Base-by-base conservation (phyloP, 2,113 vertebrate species). In the Bostrychus sinensis region DNA sequence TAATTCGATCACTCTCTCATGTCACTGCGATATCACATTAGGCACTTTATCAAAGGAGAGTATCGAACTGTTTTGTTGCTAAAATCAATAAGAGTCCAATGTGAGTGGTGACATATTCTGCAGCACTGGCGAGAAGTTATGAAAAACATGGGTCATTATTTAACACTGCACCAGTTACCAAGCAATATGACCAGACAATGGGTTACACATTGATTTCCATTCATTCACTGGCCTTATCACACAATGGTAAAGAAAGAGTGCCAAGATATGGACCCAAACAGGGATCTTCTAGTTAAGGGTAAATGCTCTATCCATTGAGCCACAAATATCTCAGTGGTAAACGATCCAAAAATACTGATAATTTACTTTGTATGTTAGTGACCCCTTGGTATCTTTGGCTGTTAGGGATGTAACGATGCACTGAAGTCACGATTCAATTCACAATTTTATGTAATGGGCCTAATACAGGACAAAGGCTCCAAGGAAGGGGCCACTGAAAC, bases 61-160 rank as follows among this genome's bases (percentile, higher is more conserved):
- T 34, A 55, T 55, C 11, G 53, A 55, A 17, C 53, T 32, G 53
- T 55, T 55, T 17, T 34, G 53, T 8, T 2, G 5, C 28, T 13
- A 48, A 34, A 45, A 55, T 36, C 28, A 26, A 51, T 51, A 32
- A 50, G 5, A 51, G 16, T 30, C 26, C 48, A 51, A 51, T 51
- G 25, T 28, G 48, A 51, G 25, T 7, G 7, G 23, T 30, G 48
- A 51, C 48, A 13, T 30, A 30, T 28, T 30, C 26, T 30, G 25
- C 46, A 25, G 12, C 7, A 23, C 10, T 1, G 25, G 12, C 16
- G 13, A 50, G 14, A 13, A 51, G 14, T 9, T 51, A 28, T 51
- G 23, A 51, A 51, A 48, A 51, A 30, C 48, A 51, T n/a, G 16
- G 25, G 7, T 10, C 25, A 30, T 51, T 28, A 51, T 32, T 32